Conservation (phyloP, 2,888 invertebrate genomes). For the Drosophila nr. fundita region DNA sequence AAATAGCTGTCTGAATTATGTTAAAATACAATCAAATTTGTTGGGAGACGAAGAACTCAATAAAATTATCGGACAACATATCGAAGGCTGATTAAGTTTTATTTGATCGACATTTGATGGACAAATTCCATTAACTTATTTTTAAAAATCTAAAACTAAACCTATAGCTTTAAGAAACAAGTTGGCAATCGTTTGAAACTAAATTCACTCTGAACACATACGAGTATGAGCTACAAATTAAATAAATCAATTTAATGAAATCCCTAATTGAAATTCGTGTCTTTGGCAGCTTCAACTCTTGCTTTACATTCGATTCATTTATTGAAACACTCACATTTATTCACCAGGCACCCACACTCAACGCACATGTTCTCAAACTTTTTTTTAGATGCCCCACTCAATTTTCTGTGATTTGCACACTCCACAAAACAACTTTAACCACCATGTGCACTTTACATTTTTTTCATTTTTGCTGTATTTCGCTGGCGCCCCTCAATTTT, state of each 20-base stretch:
- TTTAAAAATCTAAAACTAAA: neutral
- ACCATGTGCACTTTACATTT: conserved; percentile 10
- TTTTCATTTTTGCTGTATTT: conserved; percentile 1
- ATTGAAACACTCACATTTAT: neutral
- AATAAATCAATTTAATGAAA: neutral
- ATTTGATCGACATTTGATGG: neutral
- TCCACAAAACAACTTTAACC: conserved; percentile 13
- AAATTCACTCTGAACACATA: neutral
- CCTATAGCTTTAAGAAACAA: neutral
- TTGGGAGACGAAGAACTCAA: neutral
- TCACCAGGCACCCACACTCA: neutral
- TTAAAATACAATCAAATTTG: conserved; percentile 2
- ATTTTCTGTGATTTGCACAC: neutral
- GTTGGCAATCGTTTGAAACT: neutral
- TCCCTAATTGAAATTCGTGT: neutral
- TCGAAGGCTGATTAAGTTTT: neutral
- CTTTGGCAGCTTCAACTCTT: neutral
- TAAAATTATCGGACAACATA: neutral
- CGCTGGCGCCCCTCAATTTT: conserved; percentile 48
- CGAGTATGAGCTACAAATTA: neutral
- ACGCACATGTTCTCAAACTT: neutral
- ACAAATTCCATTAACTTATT: neutral
- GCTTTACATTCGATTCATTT: neutral
- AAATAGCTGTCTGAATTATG: neutral
- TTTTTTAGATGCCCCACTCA: neutral